Conservation (phyloP, 1,140 invertebrate species). For the Listronotus oregonensis region DNA sequence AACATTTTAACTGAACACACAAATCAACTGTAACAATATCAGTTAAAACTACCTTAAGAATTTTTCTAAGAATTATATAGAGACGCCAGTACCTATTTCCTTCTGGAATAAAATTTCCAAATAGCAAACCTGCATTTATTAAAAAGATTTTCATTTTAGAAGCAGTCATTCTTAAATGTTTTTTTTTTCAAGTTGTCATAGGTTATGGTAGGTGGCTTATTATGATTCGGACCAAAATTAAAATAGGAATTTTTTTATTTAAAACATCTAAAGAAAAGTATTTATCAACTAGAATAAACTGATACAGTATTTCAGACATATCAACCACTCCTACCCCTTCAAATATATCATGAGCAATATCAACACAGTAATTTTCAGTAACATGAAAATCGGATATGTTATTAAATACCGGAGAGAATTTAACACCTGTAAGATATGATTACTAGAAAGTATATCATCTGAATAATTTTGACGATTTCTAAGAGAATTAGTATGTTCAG, state of each 20-base stretch:
- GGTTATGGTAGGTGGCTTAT: slow-evolving; percentile 11
- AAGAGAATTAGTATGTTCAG: neutral
- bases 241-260: slow-evolving; percentile 6
- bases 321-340: neutral
- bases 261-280: neutral
- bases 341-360: slow-evolving; percentile 9
- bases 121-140: slow-evolving; percentile 1
- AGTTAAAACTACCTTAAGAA: neutral
- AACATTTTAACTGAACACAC: neutral
- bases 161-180: neutral
- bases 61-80: slow-evolving; percentile 1
- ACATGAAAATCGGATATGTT: slow-evolving; percentile 10
- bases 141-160: slow-evolving; percentile 7
- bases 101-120: slow-evolving; percentile 11
- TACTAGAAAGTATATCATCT: neutral
- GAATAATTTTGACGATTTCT: slow-evolving; percentile 9
- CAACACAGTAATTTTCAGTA: neutral
- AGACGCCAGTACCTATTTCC: neutral
- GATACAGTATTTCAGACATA: neutral
- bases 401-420: neutral
- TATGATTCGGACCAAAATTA: slow-evolving; percentile 8
- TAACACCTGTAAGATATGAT: neutral
- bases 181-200: slow-evolving; percentile 2
- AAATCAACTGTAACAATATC: neutral
- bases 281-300: slow-evolving; percentile 5